These are phyloP conservation scores for Pseudomyrmex flavicornis DNA, from an alignment of 1,140 invertebrate genomes.

Conservation along the genomic window DNA sequence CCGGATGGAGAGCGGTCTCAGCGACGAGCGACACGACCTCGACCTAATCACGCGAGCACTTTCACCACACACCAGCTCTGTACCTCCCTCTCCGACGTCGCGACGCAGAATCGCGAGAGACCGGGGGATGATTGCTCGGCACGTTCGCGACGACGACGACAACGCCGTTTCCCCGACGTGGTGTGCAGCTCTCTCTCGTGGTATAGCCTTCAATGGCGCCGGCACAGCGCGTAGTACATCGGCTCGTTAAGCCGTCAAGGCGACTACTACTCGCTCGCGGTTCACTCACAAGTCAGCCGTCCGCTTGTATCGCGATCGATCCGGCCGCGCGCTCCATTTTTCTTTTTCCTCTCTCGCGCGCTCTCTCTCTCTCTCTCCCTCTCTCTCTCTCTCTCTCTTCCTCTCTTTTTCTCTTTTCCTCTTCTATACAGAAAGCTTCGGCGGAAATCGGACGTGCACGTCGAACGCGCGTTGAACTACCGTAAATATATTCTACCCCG, in stretches of 20 bases:
- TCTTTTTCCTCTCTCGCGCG: constrained; percentile 44
- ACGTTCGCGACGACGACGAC: constrained; percentile 15
- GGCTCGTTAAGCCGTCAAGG: constrained; percentile 11
- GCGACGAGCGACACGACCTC: constrained; percentile 65
- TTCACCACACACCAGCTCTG: constrained; percentile 65
- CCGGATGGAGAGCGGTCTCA: constrained; percentile 35
- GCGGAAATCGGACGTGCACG: constrained; percentile 4
- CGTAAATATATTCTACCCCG: background rate
- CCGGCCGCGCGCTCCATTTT: constrained; percentile 81
- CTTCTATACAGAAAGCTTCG: background rate
- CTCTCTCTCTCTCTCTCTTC: constrained; percentile 27
- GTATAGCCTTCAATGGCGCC: constrained; percentile 34
- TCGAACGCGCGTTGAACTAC: constrained; percentile 19
- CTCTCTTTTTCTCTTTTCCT: constrained; percentile 9
- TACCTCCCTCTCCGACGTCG: constrained; percentile 28
- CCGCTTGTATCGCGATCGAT: constrained; percentile 82
- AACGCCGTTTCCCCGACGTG: background rate
- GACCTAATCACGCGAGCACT: constrained; percentile 70
- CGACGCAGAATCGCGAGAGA: constrained; percentile 51
- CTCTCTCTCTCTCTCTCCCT: constrained; percentile 38
- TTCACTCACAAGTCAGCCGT: constrained; percentile 68
- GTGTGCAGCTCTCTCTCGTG: constrained; percentile 7
- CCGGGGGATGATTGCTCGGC: constrained; percentile 31
- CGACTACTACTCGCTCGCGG: constrained; percentile 34
- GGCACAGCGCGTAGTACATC: background rate